Evolutionary conservation across 2,888 invertebrate species (phyloP).

Genomic region (Colostygia pectinataria): DNA sequence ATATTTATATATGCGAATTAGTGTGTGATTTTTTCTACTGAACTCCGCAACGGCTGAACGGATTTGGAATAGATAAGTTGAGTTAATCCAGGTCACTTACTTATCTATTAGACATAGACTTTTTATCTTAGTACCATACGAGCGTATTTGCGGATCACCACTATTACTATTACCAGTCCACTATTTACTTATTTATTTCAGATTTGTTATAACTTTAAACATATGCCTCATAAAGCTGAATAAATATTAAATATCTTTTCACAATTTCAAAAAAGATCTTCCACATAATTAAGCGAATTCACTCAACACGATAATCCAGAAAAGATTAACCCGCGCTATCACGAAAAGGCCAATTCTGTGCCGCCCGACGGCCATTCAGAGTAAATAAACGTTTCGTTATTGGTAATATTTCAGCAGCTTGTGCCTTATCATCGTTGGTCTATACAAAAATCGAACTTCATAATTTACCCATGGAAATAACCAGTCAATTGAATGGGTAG

Average conservation of each 20-base stretch:
- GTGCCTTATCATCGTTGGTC: constrained; percentile 39
- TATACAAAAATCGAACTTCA: constrained; percentile 48
- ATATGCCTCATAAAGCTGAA: background rate
- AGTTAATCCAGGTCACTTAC: no score
- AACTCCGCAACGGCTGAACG: no score
- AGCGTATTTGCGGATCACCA: no score
- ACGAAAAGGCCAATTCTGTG: constrained; percentile 28
- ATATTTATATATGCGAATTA: no score
- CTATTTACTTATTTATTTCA: no score
- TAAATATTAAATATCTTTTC: constrained; percentile 2
- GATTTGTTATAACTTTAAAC: no score
- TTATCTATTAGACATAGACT: no score
- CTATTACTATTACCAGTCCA: no score
- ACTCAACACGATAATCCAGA: constrained; percentile 32
- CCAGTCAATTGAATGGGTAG: constrained; percentile 58
- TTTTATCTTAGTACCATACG: no score
- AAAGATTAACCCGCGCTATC: constrained; percentile 27
- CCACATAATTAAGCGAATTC: constrained; percentile 34
- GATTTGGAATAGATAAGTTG: no score
- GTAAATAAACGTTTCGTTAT: constrained; percentile 42
- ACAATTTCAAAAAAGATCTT: constrained; percentile 12
- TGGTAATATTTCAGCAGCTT: constrained; percentile 36
- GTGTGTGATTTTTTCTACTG: no score
- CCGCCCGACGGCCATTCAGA: constrained; percentile 39
- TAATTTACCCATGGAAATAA: constrained; percentile 55